Conservation (phyloP, 1,140 invertebrate species). For the Epicauta chinensis region DNA sequence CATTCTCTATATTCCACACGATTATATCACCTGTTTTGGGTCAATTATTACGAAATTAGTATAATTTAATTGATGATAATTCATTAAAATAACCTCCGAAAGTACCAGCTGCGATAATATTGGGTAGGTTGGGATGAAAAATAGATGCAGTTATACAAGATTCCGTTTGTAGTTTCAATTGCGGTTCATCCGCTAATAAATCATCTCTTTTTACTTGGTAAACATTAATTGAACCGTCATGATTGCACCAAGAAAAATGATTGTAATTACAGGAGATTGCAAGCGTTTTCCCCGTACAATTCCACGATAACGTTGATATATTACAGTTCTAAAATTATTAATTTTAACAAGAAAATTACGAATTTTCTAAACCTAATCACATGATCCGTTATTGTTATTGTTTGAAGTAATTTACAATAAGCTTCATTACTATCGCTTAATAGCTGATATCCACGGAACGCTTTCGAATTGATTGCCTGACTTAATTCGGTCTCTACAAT, state of each 20-base stretch:
- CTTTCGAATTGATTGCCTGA: conserved; percentile 28
- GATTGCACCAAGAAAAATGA: conserved; percentile 38
- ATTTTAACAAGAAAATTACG: neutral
- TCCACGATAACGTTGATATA: conserved; percentile 31
- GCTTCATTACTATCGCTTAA: conserved; percentile 17
- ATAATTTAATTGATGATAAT: neutral
- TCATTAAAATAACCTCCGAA: neutral
- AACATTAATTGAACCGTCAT: conserved; percentile 27
- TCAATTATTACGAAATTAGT: neutral
- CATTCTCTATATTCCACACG: conserved; percentile 37
- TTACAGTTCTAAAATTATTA: conserved; percentile 10
- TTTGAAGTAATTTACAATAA: neutral
- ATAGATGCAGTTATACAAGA: conserved; percentile 30
- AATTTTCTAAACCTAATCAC: conserved; percentile 6
- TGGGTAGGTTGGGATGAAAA: conserved; percentile 32
- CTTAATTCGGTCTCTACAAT: conserved; percentile 33
- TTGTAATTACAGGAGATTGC: conserved; percentile 30
- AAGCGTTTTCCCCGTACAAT: conserved; percentile 31
- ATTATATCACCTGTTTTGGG: conserved; percentile 32
- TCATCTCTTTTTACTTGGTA: conserved; percentile 25
- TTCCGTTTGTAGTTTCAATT: conserved; percentile 27
- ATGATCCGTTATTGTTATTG: neutral
- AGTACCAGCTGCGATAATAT: neutral
- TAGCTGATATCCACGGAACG: conserved; percentile 29
- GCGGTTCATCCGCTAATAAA: conserved; percentile 25